phyloP scores from a whole-genome alignment of 2,888 invertebrate genomes.

The Thera britannica region DNA sequence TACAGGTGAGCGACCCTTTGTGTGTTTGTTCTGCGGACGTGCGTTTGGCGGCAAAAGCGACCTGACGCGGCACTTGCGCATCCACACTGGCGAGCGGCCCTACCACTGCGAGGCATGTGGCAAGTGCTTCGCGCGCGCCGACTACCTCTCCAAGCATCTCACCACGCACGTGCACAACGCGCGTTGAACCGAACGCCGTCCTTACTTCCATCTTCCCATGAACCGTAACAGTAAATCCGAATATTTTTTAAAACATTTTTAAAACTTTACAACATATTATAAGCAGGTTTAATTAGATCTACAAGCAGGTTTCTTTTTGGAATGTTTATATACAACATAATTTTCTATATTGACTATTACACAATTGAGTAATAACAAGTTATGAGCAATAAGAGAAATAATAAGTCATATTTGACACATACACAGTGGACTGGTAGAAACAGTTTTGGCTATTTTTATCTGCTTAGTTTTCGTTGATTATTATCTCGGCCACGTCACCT shows the following conservation, averaged over 20 bases:
- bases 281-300: slow-evolving; percentile 79
- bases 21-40: slow-evolving; percentile 94
- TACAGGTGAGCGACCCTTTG: slow-evolving; percentile 94
- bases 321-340: slow-evolving; percentile 71
- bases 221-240: slow-evolving; percentile 70
- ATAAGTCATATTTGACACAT: slow-evolving; percentile 22
- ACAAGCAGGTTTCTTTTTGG: slow-evolving; percentile 76
- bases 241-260: slow-evolving; percentile 82
- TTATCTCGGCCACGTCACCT: not conserved
- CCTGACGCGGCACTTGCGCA: slow-evolving; percentile 93
- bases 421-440: slow-evolving; percentile 11
- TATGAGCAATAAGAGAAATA: slow-evolving; percentile 48
- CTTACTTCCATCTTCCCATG: slow-evolving; percentile 50
- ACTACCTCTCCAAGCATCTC: slow-evolving; percentile 95
- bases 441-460: slow-evolving; percentile 13
- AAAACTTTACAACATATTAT: slow-evolving; percentile 75
- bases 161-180: slow-evolving; percentile 94
- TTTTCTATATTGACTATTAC: slow-evolving; percentile 73
- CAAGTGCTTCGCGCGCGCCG: slow-evolving; percentile 95
- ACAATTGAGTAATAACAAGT: slow-evolving; percentile 17
- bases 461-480: slow-evolving; percentile 5
- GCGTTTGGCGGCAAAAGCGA: slow-evolving; percentile 96
- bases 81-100: slow-evolving; percentile 95
- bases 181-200: slow-evolving; percentile 80
- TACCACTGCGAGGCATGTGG: slow-evolving; percentile 97